These are phyloP conservation scores for Apostichopus californicus DNA, from an alignment of 35 echinoderm and acorn worm genomes.

Conservation along the genomic window DNA sequence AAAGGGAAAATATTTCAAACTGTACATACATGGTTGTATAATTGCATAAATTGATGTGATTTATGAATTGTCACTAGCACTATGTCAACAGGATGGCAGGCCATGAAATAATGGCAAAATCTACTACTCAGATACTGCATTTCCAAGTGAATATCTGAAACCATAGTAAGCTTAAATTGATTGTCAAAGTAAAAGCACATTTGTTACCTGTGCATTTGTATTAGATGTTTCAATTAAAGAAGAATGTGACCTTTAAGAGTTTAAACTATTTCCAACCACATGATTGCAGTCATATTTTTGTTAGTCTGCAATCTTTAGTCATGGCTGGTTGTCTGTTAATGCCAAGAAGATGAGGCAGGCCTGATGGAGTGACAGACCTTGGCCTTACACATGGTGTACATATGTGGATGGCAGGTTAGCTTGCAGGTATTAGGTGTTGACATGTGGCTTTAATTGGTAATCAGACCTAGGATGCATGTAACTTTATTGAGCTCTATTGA, in stretches of 20 bases:
- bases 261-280: background rate
- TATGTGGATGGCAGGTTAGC: conserved; percentile 12
- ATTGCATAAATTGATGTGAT: no score
- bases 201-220: no score
- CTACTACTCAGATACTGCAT: no score
- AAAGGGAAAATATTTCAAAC: no score
- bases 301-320: background rate
- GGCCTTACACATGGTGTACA: conserved; percentile 34
- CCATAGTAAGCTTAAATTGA: no score
- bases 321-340: background rate
- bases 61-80: no score
- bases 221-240: background rate
- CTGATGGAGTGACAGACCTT: background rate
- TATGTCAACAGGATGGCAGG: no score
- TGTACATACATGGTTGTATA: no score
- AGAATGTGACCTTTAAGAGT: background rate
- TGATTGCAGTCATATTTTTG: background rate
- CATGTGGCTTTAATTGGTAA: conserved; percentile 47
- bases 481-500: background rate
- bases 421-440: conserved; percentile 45
- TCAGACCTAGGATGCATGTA: conserved; percentile 7
- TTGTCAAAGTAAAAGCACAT: no score
- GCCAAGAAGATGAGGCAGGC: background rate
- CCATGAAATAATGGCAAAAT: no score
- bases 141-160: no score